Conservation (phyloP, 2,113 vertebrate genomes). For the Trogon melanurus region DNA sequence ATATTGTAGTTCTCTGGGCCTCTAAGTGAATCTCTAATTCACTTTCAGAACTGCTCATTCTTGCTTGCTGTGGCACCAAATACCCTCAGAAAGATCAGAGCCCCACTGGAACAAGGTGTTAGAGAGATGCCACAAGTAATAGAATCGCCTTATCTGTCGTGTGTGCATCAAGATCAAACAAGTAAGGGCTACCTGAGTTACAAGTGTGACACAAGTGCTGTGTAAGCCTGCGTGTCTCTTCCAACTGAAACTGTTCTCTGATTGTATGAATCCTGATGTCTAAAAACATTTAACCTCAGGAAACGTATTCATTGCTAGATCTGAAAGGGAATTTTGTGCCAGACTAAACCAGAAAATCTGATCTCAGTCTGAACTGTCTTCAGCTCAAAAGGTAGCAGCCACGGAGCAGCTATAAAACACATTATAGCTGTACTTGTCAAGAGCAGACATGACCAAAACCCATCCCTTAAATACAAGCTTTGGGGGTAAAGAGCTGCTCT, state of each 20-base stretch:
- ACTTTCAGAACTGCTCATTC: neutral
- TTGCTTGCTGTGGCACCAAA: neutral
- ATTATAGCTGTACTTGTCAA: neutral
- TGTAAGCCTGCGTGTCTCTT: neutral
- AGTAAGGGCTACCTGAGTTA: neutral
- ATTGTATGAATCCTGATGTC: accelerated
- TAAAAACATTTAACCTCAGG: neutral
- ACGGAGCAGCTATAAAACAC: neutral
- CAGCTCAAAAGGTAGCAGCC: neutral
- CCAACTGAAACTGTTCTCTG: too few relatives aligned
- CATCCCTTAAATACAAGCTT: accelerated
- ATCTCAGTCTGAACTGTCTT: neutral
- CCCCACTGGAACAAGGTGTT: neutral
- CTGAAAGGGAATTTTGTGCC: neutral
- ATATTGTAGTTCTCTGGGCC: neutral
- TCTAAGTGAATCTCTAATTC: neutral
- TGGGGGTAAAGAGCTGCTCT: neutral
- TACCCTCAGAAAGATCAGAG: neutral
- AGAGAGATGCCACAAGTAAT: neutral
- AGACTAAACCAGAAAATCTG: neutral
- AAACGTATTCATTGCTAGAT: neutral
- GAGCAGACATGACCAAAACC: neutral
- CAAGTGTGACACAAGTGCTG: neutral
- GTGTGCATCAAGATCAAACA: neutral
- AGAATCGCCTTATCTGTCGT: neutral